Evolutionary conservation across 2,888 invertebrate genomes (phyloP).

Genomic region (Pandemis heparana): DNA sequence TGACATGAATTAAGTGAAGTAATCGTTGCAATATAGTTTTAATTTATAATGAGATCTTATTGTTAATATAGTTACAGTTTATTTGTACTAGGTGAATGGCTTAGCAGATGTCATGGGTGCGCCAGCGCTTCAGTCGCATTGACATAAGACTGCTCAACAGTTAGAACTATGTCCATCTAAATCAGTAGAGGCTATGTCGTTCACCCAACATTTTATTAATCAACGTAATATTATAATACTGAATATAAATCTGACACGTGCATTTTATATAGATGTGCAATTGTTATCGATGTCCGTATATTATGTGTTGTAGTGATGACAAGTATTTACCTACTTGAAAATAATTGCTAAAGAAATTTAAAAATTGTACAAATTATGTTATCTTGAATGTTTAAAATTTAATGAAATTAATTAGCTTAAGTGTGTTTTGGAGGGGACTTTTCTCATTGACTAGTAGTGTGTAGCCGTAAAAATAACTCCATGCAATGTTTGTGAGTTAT

Average conservation of each 20-base stretch:
- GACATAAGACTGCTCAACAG: not conserved
- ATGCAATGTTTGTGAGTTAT: not conserved
- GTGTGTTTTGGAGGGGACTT: conserved; percentile 24
- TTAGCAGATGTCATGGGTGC: conserved; percentile 6
- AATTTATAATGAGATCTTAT: conserved; percentile 37
- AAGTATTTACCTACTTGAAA: conserved; percentile 27
- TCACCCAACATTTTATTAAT: conserved; percentile 6
- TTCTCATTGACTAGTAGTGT: conserved; percentile 26
- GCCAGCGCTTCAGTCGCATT: not conserved
- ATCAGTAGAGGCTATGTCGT: conserved; percentile 3
- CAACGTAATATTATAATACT: not conserved
- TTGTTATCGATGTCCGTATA: not conserved
- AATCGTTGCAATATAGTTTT: conserved; percentile 39
- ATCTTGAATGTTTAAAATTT: conserved; percentile 13
- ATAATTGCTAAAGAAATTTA: conserved; percentile 25
- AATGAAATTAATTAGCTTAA: conserved; percentile 12
- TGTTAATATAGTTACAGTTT: conserved; percentile 24
- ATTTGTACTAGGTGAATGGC: conserved; percentile 5
- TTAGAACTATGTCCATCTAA: not conserved
- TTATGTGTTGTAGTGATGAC: not conserved
- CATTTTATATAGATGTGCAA: conserved; percentile 7
- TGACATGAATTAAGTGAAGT: conserved; percentile 14
- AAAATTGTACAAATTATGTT: conserved; percentile 39
- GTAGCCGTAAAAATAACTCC: not conserved
- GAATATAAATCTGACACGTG: conserved; percentile 7